Evolutionary conservation across 2,888 invertebrate genomes (phyloP).

Genomic region (Caenorhabditis wallacei): DNA sequence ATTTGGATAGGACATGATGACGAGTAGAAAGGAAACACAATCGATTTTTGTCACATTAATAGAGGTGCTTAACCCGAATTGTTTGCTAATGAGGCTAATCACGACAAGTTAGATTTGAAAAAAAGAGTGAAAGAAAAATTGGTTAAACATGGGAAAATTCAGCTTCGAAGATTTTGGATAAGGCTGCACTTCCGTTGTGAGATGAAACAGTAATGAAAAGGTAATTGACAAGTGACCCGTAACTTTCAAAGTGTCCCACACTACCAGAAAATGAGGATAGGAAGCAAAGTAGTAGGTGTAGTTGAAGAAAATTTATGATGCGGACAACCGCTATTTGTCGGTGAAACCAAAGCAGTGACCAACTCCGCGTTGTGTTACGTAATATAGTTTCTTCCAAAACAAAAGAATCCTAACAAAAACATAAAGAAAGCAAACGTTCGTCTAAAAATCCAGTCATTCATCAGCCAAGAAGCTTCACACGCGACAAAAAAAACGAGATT

Average conservation of each 20-base stretch:
- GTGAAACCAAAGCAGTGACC: slow-evolving; percentile 38
- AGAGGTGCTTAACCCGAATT: not conserved
- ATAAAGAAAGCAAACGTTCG: not conserved
- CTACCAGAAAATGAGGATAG: slow-evolving; percentile 10
- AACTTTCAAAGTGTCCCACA: slow-evolving; percentile 39
- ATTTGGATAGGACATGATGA: slow-evolving; percentile 25
- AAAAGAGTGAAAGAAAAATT: not conserved
- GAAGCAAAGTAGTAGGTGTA: slow-evolving; percentile 27
- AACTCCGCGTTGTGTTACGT: slow-evolving; percentile 26
- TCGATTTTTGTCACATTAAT: not conserved
- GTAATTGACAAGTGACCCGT: slow-evolving; percentile 43
- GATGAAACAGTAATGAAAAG: not conserved
- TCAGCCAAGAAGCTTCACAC: not conserved
- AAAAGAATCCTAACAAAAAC: slow-evolving; percentile 1
- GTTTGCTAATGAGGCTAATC: not conserved
- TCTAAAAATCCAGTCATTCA: not conserved
- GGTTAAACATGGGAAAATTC: too few relatives aligned
- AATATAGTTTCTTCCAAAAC: slow-evolving; percentile 30
- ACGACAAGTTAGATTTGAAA: not conserved
- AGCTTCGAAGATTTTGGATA: slow-evolving; percentile 8
- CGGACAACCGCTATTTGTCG: slow-evolving; percentile 41
- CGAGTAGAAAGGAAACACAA: not conserved
- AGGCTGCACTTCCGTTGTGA: slow-evolving; percentile 8
- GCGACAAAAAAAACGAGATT: slow-evolving; percentile 12
- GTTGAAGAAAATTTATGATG: slow-evolving; percentile 50